phyloP scores from a whole-genome alignment of 2,888 invertebrate genomes.

The Eristalinus sepulchralis region DNA sequence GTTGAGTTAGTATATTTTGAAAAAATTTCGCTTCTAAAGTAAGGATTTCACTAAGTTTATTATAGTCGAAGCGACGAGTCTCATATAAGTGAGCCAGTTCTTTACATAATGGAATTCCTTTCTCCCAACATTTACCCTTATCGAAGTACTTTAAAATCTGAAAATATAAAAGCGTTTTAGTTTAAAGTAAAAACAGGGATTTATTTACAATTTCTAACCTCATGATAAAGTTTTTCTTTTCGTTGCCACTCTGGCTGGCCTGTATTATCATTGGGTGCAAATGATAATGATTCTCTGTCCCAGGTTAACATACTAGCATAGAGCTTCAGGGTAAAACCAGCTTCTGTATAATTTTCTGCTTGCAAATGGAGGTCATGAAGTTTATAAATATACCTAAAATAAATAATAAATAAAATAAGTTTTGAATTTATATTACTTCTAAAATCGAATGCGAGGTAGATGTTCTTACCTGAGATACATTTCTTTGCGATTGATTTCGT shows the following conservation, averaged over 20 bases:
- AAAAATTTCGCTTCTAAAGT: slow-evolving; percentile 94
- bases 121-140: slow-evolving; percentile 98
- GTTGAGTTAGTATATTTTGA: slow-evolving; percentile 93
- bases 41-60: slow-evolving; percentile 91
- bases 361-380: slow-evolving; percentile 94
- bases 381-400: slow-evolving; percentile 92
- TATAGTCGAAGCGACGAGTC: slow-evolving; percentile 92
- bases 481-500: slow-evolving; percentile 96
- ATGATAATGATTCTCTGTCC: slow-evolving; percentile 85
- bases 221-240: slow-evolving; percentile 93
- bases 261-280: slow-evolving; percentile 85
- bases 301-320: slow-evolving; percentile 95
- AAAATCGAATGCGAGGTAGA: neutral
- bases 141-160: slow-evolving; percentile 95
- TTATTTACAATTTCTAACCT: slow-evolving; percentile 73
- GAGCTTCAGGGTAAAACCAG: slow-evolving; percentile 95
- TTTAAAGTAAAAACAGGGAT: neutral
- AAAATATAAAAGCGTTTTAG: slow-evolving; percentile 9
- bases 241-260: slow-evolving; percentile 93
- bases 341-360: slow-evolving; percentile 96
- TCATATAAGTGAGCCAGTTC: slow-evolving; percentile 94
- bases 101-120: slow-evolving; percentile 94
- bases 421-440: neutral
- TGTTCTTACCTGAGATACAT: slow-evolving; percentile 88
- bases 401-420: too few species aligned